Conservation (phyloP, 1,140 invertebrate species). For the Panagrolaimus sp. region DNA sequence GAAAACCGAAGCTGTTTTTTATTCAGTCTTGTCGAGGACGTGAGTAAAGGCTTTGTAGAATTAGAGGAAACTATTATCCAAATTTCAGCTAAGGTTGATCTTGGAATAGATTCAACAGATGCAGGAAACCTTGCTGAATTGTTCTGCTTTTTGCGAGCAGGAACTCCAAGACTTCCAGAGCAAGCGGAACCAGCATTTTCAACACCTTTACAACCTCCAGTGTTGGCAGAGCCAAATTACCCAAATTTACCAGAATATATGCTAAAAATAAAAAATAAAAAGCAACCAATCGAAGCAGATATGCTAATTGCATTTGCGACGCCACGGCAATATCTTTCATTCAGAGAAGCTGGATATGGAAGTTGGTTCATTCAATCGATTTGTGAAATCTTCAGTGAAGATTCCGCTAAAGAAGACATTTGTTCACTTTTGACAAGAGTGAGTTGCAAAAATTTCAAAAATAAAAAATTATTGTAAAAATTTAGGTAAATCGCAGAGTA, state of each 20-base stretch:
- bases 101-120: too few relatives aligned
- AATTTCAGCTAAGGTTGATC: too few relatives aligned
- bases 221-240: too few relatives aligned
- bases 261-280: constrained; percentile 16
- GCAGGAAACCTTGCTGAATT: too few relatives aligned
- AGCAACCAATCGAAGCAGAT: constrained; percentile 62
- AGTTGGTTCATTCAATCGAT: constrained; percentile 74
- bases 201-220: constrained; percentile 7
- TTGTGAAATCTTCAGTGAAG: constrained; percentile 70
- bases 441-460: constrained; percentile 2
- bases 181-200: not conserved
- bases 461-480: too few relatives aligned
- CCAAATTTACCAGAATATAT: too few relatives aligned
- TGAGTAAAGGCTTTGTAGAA: too few relatives aligned
- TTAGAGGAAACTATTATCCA: too few relatives aligned
- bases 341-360: constrained; percentile 66
- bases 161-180: not conserved
- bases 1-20: constrained; percentile 74
- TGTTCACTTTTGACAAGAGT: constrained; percentile 66
- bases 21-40: constrained; percentile 72
- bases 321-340: constrained; percentile 67
- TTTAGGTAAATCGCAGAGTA: too few relatives aligned
- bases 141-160: too few relatives aligned
- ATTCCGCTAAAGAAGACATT: constrained; percentile 67
- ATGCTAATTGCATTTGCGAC: constrained; percentile 69